Percentiles rank a stretch among this genome's conserved stretches.
These are phyloP conservation scores for Drosophila sucinea DNA, from an alignment of 1,140 invertebrate genomes.

Conservation along the genomic window DNA sequence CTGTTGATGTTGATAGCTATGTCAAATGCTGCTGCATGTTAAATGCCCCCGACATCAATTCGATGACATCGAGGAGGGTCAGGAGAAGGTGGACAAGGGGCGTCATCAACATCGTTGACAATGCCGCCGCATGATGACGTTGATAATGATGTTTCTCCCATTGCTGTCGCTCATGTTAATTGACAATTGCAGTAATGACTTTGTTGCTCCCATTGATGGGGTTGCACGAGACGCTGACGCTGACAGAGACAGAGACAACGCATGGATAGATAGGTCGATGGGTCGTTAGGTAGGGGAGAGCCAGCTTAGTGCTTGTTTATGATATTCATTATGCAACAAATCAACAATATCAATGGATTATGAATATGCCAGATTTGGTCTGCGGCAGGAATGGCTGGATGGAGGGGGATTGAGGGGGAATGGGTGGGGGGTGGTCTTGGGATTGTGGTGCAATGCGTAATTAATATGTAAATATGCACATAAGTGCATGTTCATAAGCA, in stretches of 20 bases:
- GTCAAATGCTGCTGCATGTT: conserved; percentile 80
- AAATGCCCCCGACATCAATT: conserved; percentile 76
- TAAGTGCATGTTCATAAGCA: conserved; percentile 47
- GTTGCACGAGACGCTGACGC: neutral
- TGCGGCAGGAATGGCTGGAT: neutral
- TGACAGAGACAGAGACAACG: neutral
- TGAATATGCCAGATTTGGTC: conserved; percentile 59
- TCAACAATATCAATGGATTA: conserved; percentile 80
- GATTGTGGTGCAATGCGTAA: conserved; percentile 67
- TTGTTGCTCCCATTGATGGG: conserved; percentile 55
- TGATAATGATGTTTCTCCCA: conserved; percentile 80
- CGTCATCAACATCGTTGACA: conserved; percentile 60
- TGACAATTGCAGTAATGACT: conserved; percentile 80
- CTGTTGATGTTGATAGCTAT: conserved; percentile 79
- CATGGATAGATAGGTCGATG: neutral
- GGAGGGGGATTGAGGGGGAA: neutral
- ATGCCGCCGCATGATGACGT: conserved; percentile 55
- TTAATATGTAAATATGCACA: conserved; percentile 79
- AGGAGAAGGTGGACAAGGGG: conserved; percentile 22
- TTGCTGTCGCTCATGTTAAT: conserved; percentile 77
- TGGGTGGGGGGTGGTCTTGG: conserved; percentile 16
- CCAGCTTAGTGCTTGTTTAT: conserved; percentile 67
- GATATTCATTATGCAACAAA: conserved; percentile 80
- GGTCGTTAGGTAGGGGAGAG: neutral
- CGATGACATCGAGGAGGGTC: conserved; percentile 45